A percentile compares a stretch with the other conserved stretches of the same genome.
Evolutionary conservation across 2,113 vertebrate species (phyloP).

Genomic region (Seriola dumerili): DNA sequence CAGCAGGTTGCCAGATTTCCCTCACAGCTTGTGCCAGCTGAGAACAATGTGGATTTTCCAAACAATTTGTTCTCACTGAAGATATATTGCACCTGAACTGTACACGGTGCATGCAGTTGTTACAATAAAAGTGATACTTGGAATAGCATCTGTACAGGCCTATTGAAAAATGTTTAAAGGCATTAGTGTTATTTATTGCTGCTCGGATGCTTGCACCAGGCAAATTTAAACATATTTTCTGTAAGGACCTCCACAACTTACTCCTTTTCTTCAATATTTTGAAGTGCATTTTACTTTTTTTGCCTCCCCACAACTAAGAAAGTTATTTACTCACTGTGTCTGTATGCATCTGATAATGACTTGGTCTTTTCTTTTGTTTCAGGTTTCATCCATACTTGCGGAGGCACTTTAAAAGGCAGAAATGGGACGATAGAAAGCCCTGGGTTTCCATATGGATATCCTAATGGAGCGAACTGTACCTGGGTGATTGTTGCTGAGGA

Average conservation of each 20-base stretch:
- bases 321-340: background rate
- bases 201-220: slow-evolving; percentile 6
- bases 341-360: slow-evolving; percentile 23
- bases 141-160: slow-evolving; percentile 2
- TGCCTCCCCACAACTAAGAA: background rate
- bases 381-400: slow-evolving; percentile 98
- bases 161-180: slow-evolving; percentile 29
- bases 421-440: slow-evolving; percentile 99
- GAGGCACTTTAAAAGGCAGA: slow-evolving; percentile 97
- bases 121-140: slow-evolving; percentile 26
- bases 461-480: slow-evolving; percentile 99
- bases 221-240: slow-evolving; percentile 26
- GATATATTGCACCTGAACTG: slow-evolving; percentile 45
- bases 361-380: slow-evolving; percentile 57
- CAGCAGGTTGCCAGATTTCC: slow-evolving; percentile 42
- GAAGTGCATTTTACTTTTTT: background rate
- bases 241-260: background rate
- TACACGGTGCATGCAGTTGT: slow-evolving; percentile 23
- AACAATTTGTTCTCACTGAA: slow-evolving; percentile 53
- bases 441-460: slow-evolving; percentile 98
- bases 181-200: slow-evolving; percentile 30
- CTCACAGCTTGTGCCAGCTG: slow-evolving; percentile 45
- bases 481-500: slow-evolving; percentile 98
- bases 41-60: slow-evolving; percentile 54
- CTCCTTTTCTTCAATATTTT: background rate